Evolutionary conservation across 2,888 invertebrate species (phyloP), one percentile per base, ranked within the genome.

Genomic region (Hirudinaria manillensis): DNA sequence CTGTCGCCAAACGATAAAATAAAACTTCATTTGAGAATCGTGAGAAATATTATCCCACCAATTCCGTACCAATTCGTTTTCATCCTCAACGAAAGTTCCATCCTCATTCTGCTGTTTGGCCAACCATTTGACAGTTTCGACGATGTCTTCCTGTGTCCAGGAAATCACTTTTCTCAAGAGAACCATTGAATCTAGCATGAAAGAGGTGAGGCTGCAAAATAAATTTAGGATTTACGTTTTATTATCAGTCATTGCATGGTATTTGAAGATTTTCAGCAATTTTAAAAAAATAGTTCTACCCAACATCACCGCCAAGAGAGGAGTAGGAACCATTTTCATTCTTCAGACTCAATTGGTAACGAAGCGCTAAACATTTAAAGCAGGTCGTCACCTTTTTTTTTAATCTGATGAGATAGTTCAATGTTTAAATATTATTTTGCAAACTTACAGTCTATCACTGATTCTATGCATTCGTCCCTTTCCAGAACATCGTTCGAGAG

Each of bases 71-170:
- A 6, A 10, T 10, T 6, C 13, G 6, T 45, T 7, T 6, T 10
- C 45, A 45, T 61, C 61, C 10, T 61, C 61, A 24, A 27, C 61
- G 10, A 61, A 61, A 61, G 61, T 21, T 61, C 61, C 61, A 19
- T 61, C 24, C 10, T 61, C 61, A 16, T 1, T 7, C 61, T 61
- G 61, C 61, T 61, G 24, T 24, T 29, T 61, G 29, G 29, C 61
- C 61, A 61, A 61, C 61, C 61, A 61, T 16, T 61, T 19, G 24
- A 61, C 29, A 27, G 24, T 29, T 61, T 29, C n/a, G 24, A 10
- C 61, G 4, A 29, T n/a, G 10, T 29, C 29, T 29, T 61, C 21
- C 19, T 27, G 2, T 16, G 13, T 19, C 61, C 2, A 29, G 10
- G 61, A 10, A 29, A 61, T 27, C 24, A 61, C 61, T 13, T 61